Conservation (phyloP, 1,140 invertebrate genomes). For the Chlorops oryzae region DNA sequence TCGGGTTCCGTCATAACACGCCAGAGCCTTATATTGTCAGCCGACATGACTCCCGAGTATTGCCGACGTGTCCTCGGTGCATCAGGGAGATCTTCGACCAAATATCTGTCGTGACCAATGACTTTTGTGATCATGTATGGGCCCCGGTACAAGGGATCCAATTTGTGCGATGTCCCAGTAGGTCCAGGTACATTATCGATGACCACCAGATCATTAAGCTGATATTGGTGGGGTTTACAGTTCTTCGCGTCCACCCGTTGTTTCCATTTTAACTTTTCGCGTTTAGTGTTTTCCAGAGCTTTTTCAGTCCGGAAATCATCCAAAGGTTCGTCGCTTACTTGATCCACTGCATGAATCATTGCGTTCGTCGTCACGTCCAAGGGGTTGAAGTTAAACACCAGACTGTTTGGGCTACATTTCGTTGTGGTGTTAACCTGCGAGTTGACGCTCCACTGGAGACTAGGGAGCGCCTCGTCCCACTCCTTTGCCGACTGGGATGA, state of each 20-base stretch:
- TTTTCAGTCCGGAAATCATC: slow-evolving; percentile 20
- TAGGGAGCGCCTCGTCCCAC: background rate
- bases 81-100: slow-evolving; percentile 14
- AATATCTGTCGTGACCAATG: slow-evolving; percentile 13
- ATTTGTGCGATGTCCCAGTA: slow-evolving; percentile 7
- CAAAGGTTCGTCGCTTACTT: slow-evolving; percentile 1
- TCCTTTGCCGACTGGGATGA: background rate
- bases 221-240: no score
- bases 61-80: no score
- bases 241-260: background rate
- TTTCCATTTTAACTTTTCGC: background rate
- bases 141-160: slow-evolving; percentile 13
- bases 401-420: background rate
- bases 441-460: slow-evolving; percentile 10
- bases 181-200: background rate
- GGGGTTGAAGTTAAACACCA: background rate
- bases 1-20: background rate
- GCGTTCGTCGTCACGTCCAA: background rate
- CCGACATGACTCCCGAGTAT: background rate
- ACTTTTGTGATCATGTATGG: slow-evolving; percentile 14
- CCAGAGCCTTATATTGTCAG: background rate
- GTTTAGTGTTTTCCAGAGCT: slow-evolving; percentile 16
- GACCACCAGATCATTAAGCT: background rate
- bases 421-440: background rate
- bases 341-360: background rate